Evolutionary conservation across 1,140 invertebrate genomes (phyloP), one percentile per base, ranked within the genome.

Genomic region (Gryon sp.): DNA sequence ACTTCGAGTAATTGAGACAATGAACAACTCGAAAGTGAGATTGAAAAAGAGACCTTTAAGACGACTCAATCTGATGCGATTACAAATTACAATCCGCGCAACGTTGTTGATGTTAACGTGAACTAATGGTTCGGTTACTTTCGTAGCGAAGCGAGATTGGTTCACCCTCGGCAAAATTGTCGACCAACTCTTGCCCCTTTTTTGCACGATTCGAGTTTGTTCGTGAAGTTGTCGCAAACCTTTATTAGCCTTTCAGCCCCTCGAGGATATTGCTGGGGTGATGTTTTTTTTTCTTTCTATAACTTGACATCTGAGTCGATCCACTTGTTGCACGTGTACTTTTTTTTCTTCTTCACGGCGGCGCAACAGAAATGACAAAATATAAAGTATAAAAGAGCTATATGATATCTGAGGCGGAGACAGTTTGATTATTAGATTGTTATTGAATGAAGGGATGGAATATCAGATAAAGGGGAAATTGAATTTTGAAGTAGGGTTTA

Each of bases 281-380:
- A 80, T n/a, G n/a, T n/a, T n/a, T n/a, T n/a, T n/a, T 80, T 83
- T 84, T 85, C n/a, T 85, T 84, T 83, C 78, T 76, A 77, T 79
- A 72, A 76, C 82, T 83, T 83, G 84, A 83, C 84, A 86, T 83
- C 77, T 22, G 63, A 75, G 22, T 53, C 57, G 45, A 45, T 62
- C 76, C 78, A 82, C 81, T 81, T 82, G 79, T 82, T 82, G 81
- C 81, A 59, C 45, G 26, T n/a, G n/a, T n/a, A n/a, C n/a, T n/a
- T n/a, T n/a, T n/a, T n/a, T n/a, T n/a, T n/a, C 9, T 43, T 60
- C 57, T 68, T 70, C 45, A 22, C 14, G 34, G 41, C 30, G 22
- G 28, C 38, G 57, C 53, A 53, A 74, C 70, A 60, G 50, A 63
- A 65, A 68, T 62, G 55, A 66, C 72, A 75, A 75, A n/a, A 55